Evolutionary conservation across 2,113 vertebrate species (phyloP).

Genomic region (Nematolebias whitei): DNA sequence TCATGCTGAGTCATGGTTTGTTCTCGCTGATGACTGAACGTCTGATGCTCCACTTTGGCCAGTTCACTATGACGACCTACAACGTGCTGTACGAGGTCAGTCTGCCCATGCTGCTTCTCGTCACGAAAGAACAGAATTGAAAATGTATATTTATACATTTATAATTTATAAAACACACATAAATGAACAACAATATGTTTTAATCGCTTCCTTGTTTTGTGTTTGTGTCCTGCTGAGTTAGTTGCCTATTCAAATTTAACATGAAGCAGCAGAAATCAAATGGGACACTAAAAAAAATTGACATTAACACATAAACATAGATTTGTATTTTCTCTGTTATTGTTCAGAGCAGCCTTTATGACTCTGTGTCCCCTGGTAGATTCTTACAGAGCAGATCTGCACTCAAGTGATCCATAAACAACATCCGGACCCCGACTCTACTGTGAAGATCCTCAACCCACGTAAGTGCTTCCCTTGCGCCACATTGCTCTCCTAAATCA

Average conservation of each 20-base stretch:
- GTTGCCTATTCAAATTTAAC: neutral
- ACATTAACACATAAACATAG: constrained; percentile 20
- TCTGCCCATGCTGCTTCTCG: neutral
- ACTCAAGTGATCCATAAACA: constrained; percentile 98
- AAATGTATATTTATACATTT: no score
- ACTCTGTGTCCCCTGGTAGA: constrained; percentile 77
- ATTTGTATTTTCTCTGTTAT: constrained; percentile 41
- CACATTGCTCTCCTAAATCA: constrained; percentile 62
- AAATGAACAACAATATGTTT: neutral
- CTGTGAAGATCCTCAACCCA: constrained; percentile 96
- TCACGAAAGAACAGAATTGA: neutral
- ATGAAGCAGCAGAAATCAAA: constrained; percentile 10
- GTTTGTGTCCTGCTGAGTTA: neutral
- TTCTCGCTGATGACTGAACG: constrained; percentile 95
- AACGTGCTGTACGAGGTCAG: constrained; percentile 97
- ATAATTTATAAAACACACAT: neutral
- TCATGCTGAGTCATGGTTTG: constrained; percentile 94
- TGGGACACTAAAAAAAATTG: constrained; percentile 23
- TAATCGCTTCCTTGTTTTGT: neutral
- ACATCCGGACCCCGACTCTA: constrained; percentile 96
- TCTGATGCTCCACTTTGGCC: constrained; percentile 90
- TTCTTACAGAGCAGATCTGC: constrained; percentile 96
- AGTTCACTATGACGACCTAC: constrained; percentile 94
- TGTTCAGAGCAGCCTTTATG: constrained; percentile 50
- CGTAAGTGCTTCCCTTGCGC: constrained; percentile 84